Percentiles rank a stretch among this genome's conserved stretches.
These are phyloP conservation scores for Larimichthys polyactis DNA, from an alignment of 2,113 vertebrate species.

Conservation along the genomic window DNA sequence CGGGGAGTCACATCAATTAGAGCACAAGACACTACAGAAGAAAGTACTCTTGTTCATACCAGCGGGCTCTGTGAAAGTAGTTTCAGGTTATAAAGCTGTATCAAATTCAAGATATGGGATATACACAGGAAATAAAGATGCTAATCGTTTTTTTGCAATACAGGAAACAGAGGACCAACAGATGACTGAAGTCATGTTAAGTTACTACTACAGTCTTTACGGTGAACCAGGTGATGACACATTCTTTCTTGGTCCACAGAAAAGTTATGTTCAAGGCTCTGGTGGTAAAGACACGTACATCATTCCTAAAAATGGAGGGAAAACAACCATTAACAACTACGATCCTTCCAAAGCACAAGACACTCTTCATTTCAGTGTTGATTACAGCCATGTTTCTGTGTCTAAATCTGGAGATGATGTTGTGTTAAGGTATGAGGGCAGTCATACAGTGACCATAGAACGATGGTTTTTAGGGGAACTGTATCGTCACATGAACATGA, in stretches of 20 bases:
- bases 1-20: slow-evolving; percentile 58
- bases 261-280: slow-evolving; percentile 62
- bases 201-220: slow-evolving; percentile 66
- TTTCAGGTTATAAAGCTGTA: slow-evolving; percentile 12
- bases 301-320: slow-evolving; percentile 64
- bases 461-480: slow-evolving; percentile 67
- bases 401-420: slow-evolving; percentile 50
- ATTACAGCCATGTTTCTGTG: slow-evolving; percentile 62
- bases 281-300: slow-evolving; percentile 65
- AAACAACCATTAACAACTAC: slow-evolving; percentile 65
- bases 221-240: slow-evolving; percentile 67
- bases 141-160: slow-evolving; percentile 67
- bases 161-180: slow-evolving; percentile 40
- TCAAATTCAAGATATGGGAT: slow-evolving; percentile 48
- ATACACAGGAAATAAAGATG: slow-evolving; percentile 62
- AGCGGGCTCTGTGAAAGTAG: slow-evolving; percentile 40
- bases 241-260: slow-evolving; percentile 73
- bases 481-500: slow-evolving; percentile 63
- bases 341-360: slow-evolving; percentile 57
- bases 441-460: slow-evolving; percentile 55
- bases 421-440: slow-evolving; percentile 44
- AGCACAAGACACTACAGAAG: not conserved
- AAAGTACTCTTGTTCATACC: slow-evolving; percentile 47
- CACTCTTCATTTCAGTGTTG: slow-evolving; percentile 48
- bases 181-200: slow-evolving; percentile 54